A percentile compares a stretch with the other conserved stretches of the same genome.
These are phyloP conservation scores for Acanthurus lineatus DNA, from an alignment of 2,797 vertebrate species.

Conservation along the genomic window DNA sequence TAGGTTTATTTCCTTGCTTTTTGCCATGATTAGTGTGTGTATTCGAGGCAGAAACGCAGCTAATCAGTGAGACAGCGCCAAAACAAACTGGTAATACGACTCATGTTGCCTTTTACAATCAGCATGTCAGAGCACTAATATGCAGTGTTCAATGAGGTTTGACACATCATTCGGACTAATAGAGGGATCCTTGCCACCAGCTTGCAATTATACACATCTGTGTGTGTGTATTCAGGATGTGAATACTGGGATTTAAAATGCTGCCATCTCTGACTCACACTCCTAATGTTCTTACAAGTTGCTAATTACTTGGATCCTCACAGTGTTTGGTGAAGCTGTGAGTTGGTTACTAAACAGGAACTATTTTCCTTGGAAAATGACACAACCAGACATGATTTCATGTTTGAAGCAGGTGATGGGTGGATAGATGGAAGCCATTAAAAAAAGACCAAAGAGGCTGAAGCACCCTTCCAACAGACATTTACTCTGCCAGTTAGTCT, in stretches of 20 bases:
- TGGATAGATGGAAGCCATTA: constrained; percentile 36
- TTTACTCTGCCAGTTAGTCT: constrained; percentile 11
- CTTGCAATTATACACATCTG: constrained; percentile 27
- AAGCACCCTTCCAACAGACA: constrained; percentile 7
- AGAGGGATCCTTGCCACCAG: constrained; percentile 35
- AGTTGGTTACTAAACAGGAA: constrained; percentile 48
- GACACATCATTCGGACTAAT: constrained; percentile 60
- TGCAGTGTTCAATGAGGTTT: constrained; percentile 52
- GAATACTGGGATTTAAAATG: constrained; percentile 36
- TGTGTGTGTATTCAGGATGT: constrained; percentile 29
- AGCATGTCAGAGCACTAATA: constrained; percentile 56
- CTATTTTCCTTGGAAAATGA: constrained; percentile 54
- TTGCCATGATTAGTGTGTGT: constrained; percentile 33
- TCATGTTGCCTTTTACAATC: constrained; percentile 67
- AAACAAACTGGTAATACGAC: constrained; percentile 54
- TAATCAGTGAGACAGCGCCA: constrained; percentile 42
- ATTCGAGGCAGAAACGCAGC: constrained; percentile 20
- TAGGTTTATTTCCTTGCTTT: constrained; percentile 41
- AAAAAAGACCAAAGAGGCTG: constrained; percentile 26
- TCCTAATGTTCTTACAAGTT: constrained; percentile 54
- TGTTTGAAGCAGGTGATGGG: constrained; percentile 62
- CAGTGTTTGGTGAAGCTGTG: constrained; percentile 46
- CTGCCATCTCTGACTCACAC: constrained; percentile 72
- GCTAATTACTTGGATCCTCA: constrained; percentile 71
- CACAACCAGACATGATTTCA: constrained; percentile 76